A percentile compares a stretch with the other conserved stretches of the same genome.
Conservation (phyloP, 1,140 invertebrate species). For the Copidosoma floridanum region DNA sequence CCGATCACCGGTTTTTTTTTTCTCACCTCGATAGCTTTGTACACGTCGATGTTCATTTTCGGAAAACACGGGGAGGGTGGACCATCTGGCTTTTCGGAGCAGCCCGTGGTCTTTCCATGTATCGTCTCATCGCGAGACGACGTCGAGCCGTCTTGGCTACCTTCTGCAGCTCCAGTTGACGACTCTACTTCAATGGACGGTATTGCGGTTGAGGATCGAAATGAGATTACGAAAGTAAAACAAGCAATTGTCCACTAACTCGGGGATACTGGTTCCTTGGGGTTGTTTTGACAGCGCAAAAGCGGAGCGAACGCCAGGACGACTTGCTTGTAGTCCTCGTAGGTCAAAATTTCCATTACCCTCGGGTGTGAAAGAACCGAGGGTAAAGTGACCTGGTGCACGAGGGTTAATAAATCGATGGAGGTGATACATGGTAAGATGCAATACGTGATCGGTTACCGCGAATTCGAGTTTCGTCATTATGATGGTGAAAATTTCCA, state of each 20-base stretch:
- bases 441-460: constrained; percentile 7
- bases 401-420: background rate
- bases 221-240: background rate
- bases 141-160: background rate
- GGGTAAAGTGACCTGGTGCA: constrained; percentile 22
- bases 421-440: background rate
- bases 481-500: constrained; percentile 15
- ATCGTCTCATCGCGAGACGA: too few relatives aligned
- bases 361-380: constrained; percentile 11
- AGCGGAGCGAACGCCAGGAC: background rate
- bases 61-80: too few relatives aligned
- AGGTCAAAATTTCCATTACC: constrained; percentile 4
- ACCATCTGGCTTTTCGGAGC: too few relatives aligned
- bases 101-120: too few relatives aligned
- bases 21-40: constrained; percentile 2
- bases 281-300: background rate
- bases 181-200: background rate
- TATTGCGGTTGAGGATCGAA: background rate
- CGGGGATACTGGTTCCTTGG: background rate
- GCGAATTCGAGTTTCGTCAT: constrained; percentile 28
- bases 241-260: constrained; percentile 1
- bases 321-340: constrained; percentile 9
- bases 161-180: background rate
- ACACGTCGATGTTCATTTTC: background rate
- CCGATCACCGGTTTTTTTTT: too few relatives aligned